A percentile compares a stretch with the other conserved stretches of the same genome.
phyloP scores from a whole-genome alignment of 2,888 invertebrate species.

The Drosophila testacea region DNA sequence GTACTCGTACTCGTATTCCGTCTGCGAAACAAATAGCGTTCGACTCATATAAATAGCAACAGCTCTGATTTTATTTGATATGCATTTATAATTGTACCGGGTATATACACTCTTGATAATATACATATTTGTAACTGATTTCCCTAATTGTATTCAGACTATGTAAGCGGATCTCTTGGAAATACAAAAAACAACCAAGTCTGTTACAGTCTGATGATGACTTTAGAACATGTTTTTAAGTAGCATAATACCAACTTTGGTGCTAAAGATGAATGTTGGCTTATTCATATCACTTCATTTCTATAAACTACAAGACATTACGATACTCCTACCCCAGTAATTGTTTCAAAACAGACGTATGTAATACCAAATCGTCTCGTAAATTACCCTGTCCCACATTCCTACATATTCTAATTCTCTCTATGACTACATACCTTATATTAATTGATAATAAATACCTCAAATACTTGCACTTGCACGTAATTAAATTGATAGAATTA shows the following conservation, averaged over 20 bases:
- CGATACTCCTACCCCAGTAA: no score
- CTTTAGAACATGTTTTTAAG: background rate
- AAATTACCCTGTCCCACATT: constrained; percentile 3
- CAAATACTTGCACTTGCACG: constrained; percentile 31
- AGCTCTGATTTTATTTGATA: constrained; percentile 61
- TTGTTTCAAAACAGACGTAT: no score
- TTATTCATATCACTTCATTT: no score
- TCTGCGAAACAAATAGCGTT: constrained; percentile 44
- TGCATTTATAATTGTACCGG: constrained; percentile 46
- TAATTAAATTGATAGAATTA: constrained; percentile 45
- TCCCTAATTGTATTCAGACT: no score
- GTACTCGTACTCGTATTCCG: constrained; percentile 33
- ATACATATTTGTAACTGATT: background rate
- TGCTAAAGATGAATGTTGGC: no score
- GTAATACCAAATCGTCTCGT: background rate
- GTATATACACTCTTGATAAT: background rate
- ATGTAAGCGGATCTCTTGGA: no score
- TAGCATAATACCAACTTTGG: background rate
- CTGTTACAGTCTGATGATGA: background rate
- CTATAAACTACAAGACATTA: background rate
- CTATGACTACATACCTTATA: background rate
- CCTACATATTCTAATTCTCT: background rate
- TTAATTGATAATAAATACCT: constrained; percentile 52
- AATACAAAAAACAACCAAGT: background rate
- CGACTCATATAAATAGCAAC: constrained; percentile 46